Percentiles rank a stretch among this genome's conserved stretches.
phyloP scores from a whole-genome alignment of 2,113 vertebrate genomes.

The Brachionichthys hirsutus region DNA sequence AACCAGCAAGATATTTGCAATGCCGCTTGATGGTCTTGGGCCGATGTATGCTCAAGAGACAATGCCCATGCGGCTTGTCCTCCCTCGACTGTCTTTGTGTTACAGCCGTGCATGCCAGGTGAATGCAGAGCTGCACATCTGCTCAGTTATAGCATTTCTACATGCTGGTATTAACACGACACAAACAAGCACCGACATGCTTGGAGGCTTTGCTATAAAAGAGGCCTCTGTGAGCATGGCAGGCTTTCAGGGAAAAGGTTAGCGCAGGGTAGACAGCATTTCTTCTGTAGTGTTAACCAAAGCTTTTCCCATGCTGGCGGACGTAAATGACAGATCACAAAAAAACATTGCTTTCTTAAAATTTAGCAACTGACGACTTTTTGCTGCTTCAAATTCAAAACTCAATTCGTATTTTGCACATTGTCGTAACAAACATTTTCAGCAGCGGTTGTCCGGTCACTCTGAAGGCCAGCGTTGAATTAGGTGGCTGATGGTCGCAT shows the following conservation, averaged over 20 bases:
- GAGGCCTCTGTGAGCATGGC: conserved; percentile 10
- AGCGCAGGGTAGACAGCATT: background rate
- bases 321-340: too few species aligned
- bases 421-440: too few species aligned
- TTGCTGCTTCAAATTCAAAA: too few species aligned
- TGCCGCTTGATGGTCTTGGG: conserved; percentile 38
- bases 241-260: conserved; percentile 29
- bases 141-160: conserved; percentile 30
- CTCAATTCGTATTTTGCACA: too few species aligned
- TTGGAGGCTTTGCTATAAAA: conserved; percentile 14
- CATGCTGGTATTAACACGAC: conserved; percentile 34
- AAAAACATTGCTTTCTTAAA: too few species aligned
- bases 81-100: conserved; percentile 2
- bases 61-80: conserved; percentile 26
- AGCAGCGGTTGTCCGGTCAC: too few species aligned
- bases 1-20: conserved; percentile 55
- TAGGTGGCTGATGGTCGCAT: background rate
- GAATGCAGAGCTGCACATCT: conserved; percentile 7
- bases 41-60: conserved; percentile 18
- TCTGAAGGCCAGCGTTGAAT: conserved; percentile 5
- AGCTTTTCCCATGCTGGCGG: conserved; percentile 4
- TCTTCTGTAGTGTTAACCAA: conserved; percentile 9
- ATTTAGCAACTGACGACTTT: too few species aligned
- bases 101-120: background rate
- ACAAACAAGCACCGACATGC: conserved; percentile 30